Percentiles rank a stretch among this genome's conserved stretches.
phyloP scores from a whole-genome alignment of 2,113 vertebrate genomes.

The Oreochromis aureus region DNA sequence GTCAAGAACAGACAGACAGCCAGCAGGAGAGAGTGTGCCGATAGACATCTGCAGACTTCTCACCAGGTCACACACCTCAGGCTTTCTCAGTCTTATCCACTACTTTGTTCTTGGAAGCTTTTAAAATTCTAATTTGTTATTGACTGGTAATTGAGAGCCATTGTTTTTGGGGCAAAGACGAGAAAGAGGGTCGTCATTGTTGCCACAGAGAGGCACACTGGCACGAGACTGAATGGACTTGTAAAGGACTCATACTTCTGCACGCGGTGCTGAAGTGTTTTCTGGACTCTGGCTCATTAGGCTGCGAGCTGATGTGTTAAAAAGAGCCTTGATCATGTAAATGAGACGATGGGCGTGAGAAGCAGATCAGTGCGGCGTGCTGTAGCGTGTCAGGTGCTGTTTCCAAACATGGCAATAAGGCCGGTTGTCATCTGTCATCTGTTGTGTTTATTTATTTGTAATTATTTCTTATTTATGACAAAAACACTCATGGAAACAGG shows the following conservation, averaged over 20 bases:
- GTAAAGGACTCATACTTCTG: conserved; percentile 46
- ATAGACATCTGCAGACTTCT: conserved; percentile 72
- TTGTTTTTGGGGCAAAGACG: conserved; percentile 46
- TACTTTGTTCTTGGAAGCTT: conserved; percentile 32
- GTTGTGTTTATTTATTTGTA: not conserved
- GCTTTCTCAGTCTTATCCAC: conserved; percentile 32
- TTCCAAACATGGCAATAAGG: not conserved
- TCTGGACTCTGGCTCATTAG: conserved; percentile 36
- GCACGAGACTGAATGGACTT: conserved; percentile 47
- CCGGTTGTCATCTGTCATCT: not conserved
- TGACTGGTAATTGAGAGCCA: conserved; percentile 57
- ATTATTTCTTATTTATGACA: not conserved
- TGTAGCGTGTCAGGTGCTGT: conserved; percentile 37
- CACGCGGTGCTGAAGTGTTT: conserved; percentile 49
- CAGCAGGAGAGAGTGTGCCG: conserved; percentile 10
- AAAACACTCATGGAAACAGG: not conserved
- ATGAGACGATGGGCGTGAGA: conserved; percentile 47
- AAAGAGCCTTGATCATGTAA: conserved; percentile 59
- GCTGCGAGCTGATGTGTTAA: conserved; percentile 46
- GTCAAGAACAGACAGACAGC: conserved; percentile 25
- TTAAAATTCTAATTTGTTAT: conserved; percentile 72
- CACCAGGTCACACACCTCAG: conserved; percentile 60
- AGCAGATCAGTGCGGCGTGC: not conserved
- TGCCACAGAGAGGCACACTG: conserved; percentile 29
- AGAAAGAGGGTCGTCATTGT: conserved; percentile 34